Conservation (phyloP, 2,888 invertebrate genomes). For the Drosophila rubida region DNA sequence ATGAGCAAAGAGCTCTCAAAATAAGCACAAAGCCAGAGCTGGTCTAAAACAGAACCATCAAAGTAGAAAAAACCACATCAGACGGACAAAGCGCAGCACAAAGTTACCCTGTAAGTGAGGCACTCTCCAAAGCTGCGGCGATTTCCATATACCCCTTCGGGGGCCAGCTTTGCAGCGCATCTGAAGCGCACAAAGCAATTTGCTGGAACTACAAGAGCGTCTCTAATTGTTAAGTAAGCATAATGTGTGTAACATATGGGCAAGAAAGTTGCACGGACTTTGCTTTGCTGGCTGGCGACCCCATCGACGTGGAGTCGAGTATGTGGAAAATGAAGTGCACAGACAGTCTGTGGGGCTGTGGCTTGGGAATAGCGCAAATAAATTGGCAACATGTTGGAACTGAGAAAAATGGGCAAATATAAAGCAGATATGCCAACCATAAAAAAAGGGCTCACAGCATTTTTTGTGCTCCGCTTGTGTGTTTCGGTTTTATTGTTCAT, state of each 20-base stretch:
- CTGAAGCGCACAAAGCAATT: constrained; percentile 66
- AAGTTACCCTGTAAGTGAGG: constrained; percentile 9
- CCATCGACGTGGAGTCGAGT: constrained; percentile 17
- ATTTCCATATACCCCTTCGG: neutral
- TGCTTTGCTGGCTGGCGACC: constrained; percentile 19
- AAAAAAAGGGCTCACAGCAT: constrained; percentile 54
- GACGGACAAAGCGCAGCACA: too few relatives aligned
- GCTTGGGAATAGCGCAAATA: constrained; percentile 47
- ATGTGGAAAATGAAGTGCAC: constrained; percentile 43
- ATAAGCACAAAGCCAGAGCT: constrained; percentile 40
- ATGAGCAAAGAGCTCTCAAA: constrained; percentile 67
- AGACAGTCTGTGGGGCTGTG: constrained; percentile 35
- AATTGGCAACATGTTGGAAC: constrained; percentile 55
- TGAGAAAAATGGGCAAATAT: constrained; percentile 1
- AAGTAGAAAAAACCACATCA: constrained; percentile 17
- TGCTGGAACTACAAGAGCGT: constrained; percentile 71
- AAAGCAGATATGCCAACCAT: constrained; percentile 43
- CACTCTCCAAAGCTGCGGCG: neutral
- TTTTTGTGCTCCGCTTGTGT: neutral
- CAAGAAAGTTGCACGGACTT: constrained; percentile 43
- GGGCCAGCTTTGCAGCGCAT: constrained; percentile 4
- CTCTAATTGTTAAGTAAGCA: constrained; percentile 77
- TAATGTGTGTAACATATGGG: constrained; percentile 75
- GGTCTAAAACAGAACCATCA: constrained; percentile 33
- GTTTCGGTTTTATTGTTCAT: constrained; percentile 41